Evolutionary conservation across 2,888 invertebrate genomes (phyloP), one percentile per base, ranked within the genome.

Genomic region (Cataglyphis cursor): DNA sequence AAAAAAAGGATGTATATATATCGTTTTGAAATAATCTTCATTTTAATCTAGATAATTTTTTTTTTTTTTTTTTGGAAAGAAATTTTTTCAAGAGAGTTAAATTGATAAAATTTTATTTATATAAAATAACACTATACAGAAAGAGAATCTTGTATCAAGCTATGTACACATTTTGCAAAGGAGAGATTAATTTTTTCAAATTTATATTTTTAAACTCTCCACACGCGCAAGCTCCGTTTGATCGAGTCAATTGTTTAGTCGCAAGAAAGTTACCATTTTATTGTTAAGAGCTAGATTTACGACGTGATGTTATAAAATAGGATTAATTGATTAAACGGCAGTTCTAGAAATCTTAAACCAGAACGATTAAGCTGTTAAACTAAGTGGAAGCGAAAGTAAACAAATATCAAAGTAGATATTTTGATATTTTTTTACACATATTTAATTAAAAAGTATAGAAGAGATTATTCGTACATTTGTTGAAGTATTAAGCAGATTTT

Each of bases 401-500:
- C 31, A 31, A 54, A n/a, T 24, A 38, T 1, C 9, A 54, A 65
- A 75, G 1, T 35, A 6, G 38, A 51, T 41, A 65, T n/a, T 51
- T 51, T 35, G 3, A 54, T 31, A 44, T 18, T 24, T 44, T 65
- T 28, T 31, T 21, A 41, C 21, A 21, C 44, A 21, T 61, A 24
- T 12, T 66, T 31, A 41, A 76, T 10, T 31, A 28, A 44, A 6
- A 9, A 15, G 3, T 66, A 57, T 18, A 51, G 9, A 21, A 78
- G n/a, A 70, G 21, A 68, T 44, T 44, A 44, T 65, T 64, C 8
- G 15, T 76, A 66, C 41, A 66, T 31, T 78, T 59, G 44, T 68
- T 76, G 41, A 76, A 28, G 3, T 76, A 57, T 65, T 41, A 65
- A n/a, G 41, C 48, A 68, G 21, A 57, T 54, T 57, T 38, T 68